Conservation (phyloP, 1,140 invertebrate species). For the Calliphora vicina region DNA sequence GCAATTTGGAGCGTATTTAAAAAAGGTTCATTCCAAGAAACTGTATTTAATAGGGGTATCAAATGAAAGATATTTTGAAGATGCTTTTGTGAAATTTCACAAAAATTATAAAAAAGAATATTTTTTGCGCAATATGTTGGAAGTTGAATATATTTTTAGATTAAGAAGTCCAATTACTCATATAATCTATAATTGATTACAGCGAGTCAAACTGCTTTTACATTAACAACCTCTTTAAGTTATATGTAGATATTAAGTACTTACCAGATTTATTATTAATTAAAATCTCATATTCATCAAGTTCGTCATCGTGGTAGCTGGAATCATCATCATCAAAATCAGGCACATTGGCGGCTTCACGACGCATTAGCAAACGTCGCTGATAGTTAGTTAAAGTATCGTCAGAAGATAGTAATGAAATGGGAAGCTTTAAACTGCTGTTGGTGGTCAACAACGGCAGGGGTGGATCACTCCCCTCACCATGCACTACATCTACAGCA, state of each 20-base stretch:
- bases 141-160: no score
- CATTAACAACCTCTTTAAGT: no score
- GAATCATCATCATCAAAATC: conserved; percentile 58
- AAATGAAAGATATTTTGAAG: no score
- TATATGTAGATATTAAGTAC: conserved; percentile 33
- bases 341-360: conserved; percentile 59
- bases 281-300: conserved; percentile 58
- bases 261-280: conserved; percentile 62
- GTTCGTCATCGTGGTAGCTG: conserved; percentile 58
- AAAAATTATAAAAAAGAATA: no score
- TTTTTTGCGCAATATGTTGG: no score
- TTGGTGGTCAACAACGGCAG: conserved; percentile 6
- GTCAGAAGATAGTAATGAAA: conserved; percentile 36
- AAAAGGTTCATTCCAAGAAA: no score
- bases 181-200: no score
- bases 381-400: conserved; percentile 22
- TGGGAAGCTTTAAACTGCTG: background rate
- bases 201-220: no score
- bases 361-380: conserved; percentile 32
- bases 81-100: no score
- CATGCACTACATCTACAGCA: background rate
- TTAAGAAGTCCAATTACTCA: no score
- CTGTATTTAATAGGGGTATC: no score
- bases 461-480: background rate
- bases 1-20: no score